Evolutionary conservation across 1,140 invertebrate genomes (phyloP).

Genomic region (Diachasmimorpha longicaudata): DNA sequence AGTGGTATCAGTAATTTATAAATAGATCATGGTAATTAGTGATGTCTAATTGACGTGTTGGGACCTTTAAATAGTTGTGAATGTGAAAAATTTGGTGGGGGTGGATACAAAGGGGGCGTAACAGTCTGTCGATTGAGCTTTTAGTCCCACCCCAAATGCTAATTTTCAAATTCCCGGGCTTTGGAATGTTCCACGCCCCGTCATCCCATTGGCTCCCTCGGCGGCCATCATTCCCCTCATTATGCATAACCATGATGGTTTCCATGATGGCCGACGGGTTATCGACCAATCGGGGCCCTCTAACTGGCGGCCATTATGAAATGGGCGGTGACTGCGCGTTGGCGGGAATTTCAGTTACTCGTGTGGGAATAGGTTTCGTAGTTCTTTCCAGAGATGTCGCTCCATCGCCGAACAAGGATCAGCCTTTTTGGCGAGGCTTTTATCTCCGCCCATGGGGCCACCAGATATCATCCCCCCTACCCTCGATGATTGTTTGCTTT

Average conservation of each 20-base stretch:
- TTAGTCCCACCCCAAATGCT: constrained; percentile 32
- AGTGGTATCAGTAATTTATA: background rate
- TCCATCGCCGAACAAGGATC: constrained; percentile 20
- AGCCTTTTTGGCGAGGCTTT: too few species aligned
- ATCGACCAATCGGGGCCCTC: constrained; percentile 48
- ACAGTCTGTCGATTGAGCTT: background rate
- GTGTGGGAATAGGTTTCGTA: constrained; percentile 36
- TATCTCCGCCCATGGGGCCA: too few species aligned
- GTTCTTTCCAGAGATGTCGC: constrained; percentile 48
- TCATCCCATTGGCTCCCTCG: constrained; percentile 48
- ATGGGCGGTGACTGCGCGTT: constrained; percentile 46
- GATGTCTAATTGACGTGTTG: too few species aligned
- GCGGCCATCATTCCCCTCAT: constrained; percentile 57
- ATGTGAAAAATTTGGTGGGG: background rate
- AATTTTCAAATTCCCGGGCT: constrained; percentile 41
- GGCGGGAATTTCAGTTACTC: constrained; percentile 32
- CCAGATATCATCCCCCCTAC: too few species aligned
- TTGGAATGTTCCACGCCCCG: constrained; percentile 38
- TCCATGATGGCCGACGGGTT: constrained; percentile 56
- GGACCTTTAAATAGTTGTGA: too few species aligned
- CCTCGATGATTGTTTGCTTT: too few species aligned
- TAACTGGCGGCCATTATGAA: constrained; percentile 49
- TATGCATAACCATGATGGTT: constrained; percentile 53
- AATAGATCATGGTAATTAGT: too few species aligned
- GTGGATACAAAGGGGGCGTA: constrained; percentile 11